Conservation (phyloP, 1,140 invertebrate species). For the Lutraria rhynchaena region DNA sequence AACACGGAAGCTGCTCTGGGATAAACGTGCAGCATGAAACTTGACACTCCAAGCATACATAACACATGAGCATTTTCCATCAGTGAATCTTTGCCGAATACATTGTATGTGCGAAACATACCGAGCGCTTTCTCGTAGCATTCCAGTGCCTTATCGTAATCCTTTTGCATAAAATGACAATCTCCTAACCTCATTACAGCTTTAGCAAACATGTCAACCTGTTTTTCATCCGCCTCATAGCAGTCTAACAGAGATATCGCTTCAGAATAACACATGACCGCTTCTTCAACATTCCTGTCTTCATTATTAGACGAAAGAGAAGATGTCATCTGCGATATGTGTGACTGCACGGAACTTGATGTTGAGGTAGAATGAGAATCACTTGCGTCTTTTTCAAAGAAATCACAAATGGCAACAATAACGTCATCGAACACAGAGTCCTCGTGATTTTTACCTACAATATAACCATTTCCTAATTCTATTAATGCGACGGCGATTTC, state of each 20-base stretch:
- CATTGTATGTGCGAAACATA: slow-evolving; percentile 70
- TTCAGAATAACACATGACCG: slow-evolving; percentile 76
- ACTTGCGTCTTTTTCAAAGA: slow-evolving; percentile 76
- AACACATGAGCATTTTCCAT: slow-evolving; percentile 78
- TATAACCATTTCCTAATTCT: slow-evolving; percentile 79
- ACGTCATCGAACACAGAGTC: slow-evolving; percentile 76
- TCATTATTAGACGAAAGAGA: slow-evolving; percentile 64
- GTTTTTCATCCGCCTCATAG: slow-evolving; percentile 70
- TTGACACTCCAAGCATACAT: slow-evolving; percentile 79
- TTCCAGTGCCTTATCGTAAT: slow-evolving; percentile 76
- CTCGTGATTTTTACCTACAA: slow-evolving; percentile 72
- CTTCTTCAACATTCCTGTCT: slow-evolving; percentile 72
- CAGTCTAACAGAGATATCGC: slow-evolving; percentile 72
- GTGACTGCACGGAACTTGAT: slow-evolving; percentile 64
- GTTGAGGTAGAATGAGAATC: slow-evolving; percentile 69
- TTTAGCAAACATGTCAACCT: slow-evolving; percentile 75
- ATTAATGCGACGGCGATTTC: slow-evolving; percentile 76
- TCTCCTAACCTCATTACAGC: slow-evolving; percentile 77
- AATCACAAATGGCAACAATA: slow-evolving; percentile 76
- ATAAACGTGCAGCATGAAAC: slow-evolving; percentile 80
- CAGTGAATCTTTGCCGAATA: slow-evolving; percentile 72
- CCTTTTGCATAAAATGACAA: slow-evolving; percentile 78
- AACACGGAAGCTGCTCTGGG: slow-evolving; percentile 76
- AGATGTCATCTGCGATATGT: slow-evolving; percentile 59
- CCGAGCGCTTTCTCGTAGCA: slow-evolving; percentile 76